phyloP scores from a whole-genome alignment of 2,797 vertebrate species.

The Anabacerthia variegaticeps region DNA sequence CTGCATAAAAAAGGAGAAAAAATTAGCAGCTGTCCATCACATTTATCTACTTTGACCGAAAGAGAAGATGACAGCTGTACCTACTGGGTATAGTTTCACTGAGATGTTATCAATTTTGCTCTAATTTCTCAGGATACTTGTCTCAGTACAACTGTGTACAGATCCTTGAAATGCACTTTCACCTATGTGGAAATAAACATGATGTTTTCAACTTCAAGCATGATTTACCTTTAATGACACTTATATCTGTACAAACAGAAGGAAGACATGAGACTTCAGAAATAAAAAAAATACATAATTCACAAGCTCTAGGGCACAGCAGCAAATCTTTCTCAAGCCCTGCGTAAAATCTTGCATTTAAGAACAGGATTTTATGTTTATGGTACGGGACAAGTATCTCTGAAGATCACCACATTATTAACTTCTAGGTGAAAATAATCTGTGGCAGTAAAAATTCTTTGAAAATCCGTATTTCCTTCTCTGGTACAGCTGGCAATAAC shows the following conservation, averaged over 20 bases:
- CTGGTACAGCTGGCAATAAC: background rate
- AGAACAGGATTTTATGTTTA: background rate
- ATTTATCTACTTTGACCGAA: background rate
- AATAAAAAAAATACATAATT: background rate
- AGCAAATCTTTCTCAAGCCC: background rate
- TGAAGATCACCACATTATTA: background rate
- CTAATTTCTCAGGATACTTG: background rate
- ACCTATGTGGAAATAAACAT: background rate
- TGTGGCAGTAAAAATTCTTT: background rate
- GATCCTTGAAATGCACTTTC: background rate
- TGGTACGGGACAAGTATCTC: background rate
- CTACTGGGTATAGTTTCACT: background rate
- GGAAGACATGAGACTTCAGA: background rate
- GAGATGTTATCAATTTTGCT: background rate
- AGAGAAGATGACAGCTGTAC: background rate
- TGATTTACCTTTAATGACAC: background rate
- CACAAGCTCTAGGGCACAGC: background rate
- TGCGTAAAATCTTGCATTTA: background rate
- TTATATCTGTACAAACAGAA: background rate
- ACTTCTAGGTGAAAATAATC: background rate
- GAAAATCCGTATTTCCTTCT: background rate
- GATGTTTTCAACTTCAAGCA: background rate
- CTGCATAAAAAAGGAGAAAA: background rate
- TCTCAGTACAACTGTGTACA: background rate
- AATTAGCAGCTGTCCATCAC: background rate